Percentiles rank a stretch among this genome's conserved stretches.
Evolutionary conservation across 1,140 invertebrate species (phyloP).

Genomic region (Ericerus pela): DNA sequence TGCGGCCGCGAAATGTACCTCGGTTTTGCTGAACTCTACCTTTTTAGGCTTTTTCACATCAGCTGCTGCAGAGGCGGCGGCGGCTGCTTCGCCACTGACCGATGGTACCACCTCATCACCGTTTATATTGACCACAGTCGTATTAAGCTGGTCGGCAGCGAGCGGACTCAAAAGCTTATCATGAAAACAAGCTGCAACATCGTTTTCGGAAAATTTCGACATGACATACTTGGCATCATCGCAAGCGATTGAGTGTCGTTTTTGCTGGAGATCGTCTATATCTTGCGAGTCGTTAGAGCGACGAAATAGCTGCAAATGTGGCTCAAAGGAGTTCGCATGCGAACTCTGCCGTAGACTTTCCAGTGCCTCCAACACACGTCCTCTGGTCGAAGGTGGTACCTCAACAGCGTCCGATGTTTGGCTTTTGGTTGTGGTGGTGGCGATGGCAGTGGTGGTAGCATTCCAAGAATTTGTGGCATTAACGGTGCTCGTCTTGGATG

Average conservation of each 20-base stretch:
- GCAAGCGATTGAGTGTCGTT: conserved; percentile 41
- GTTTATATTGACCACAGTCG: not conserved
- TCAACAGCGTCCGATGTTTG: conserved; percentile 9
- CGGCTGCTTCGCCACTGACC: not conserved
- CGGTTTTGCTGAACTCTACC: conserved; percentile 71
- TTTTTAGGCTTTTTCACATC: conserved; percentile 36
- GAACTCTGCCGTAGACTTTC: conserved; percentile 17
- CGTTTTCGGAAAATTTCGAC: not conserved
- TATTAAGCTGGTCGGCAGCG: not conserved
- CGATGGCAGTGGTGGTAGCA: no score
- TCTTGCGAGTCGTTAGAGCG: no score
- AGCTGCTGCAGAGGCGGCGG: not conserved
- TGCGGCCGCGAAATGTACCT: conserved; percentile 62
- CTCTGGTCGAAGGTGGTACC: not conserved
- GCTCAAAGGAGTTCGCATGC: conserved; percentile 16
- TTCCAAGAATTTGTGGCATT: no score
- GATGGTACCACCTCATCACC: no score
- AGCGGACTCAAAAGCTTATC: no score
- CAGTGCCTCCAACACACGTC: conserved; percentile 3
- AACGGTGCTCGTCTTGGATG: no score
- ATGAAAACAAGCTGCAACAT: no score
- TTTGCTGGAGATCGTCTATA: conserved; percentile 24
- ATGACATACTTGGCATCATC: conserved; percentile 37
- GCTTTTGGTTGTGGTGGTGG: no score
- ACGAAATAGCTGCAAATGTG: no score